Evolutionary conservation across 2,113 vertebrate species (phyloP), one percentile per base, ranked within the genome.

Genomic region (Gymnorhina tibicen): DNA sequence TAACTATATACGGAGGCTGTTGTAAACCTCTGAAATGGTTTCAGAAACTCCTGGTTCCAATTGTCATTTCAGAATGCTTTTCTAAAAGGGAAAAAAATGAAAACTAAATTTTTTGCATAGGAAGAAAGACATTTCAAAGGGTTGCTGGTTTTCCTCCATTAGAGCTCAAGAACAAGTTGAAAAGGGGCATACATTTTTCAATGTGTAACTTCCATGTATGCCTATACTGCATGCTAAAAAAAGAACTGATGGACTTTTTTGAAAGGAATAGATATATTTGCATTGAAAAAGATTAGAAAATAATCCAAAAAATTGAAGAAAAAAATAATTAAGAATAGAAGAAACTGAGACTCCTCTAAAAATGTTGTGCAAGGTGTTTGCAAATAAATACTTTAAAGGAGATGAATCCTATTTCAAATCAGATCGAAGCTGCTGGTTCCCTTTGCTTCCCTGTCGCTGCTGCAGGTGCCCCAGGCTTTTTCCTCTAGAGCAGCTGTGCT

Each of bases 401-500:
- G 50, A 20, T 74, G 72, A 89, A 96, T 93, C 55, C 23, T 85
- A 35, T 82, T 93, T 82, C 72, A 74, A 89, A 86, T 85, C 64
- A 87, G 53, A 56, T 50, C 49, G 37, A 91, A 95, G 92, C 94
- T 89, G 76, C 87, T 88, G 93, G 41, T 92, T 96, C 63, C 85
- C 62, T 87, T 76, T 91, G 92, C 91, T 93, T 84, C 73, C 79
- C 85, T 81, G 1, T 91, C 46, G 73, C 82, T 97, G 79, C 92
- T 86, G 85, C 1, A 7, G 56, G 11, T 92, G 96, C 96, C 93
- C 76, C 89, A 91, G 97, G 95, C 95, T 94, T 96, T 97, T 95
- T 93, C 60, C 79, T 96, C 62, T 58, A 33, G 85, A 94, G 87
- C 95, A 97, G 96, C 97, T 97, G 97, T 94, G 91, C 89, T 94